A percentile compares a stretch with the other conserved stretches of the same genome.
These are phyloP conservation scores for Acrobasis repandana DNA, from an alignment of 2,888 invertebrate species.

Conservation along the genomic window DNA sequence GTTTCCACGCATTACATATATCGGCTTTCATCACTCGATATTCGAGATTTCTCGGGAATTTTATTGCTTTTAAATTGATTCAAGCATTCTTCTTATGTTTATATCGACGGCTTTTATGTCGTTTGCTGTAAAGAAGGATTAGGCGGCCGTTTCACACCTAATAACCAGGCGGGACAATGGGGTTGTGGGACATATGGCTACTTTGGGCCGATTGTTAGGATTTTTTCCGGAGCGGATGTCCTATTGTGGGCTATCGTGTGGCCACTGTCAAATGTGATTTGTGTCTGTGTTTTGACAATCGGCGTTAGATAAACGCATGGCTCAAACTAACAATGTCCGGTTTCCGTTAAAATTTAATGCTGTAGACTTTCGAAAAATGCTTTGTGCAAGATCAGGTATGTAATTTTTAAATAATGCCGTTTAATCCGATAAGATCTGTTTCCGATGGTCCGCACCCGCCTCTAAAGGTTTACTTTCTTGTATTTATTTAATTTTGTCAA, in stretches of 20 bases:
- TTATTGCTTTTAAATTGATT: constrained; percentile 62
- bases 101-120: constrained; percentile 37
- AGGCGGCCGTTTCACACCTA: constrained; percentile 57
- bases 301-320: constrained; percentile 53
- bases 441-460: constrained; percentile 42
- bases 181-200: constrained; percentile 50
- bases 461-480: constrained; percentile 47
- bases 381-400: constrained; percentile 54
- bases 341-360: constrained; percentile 34
- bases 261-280: constrained; percentile 63
- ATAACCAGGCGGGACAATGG: constrained; percentile 45
- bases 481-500: constrained; percentile 55
- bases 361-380: constrained; percentile 20
- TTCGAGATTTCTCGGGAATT: constrained; percentile 55
- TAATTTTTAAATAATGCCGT: constrained; percentile 35
- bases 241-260: constrained; percentile 61
- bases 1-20: constrained; percentile 64
- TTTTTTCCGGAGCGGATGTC: constrained; percentile 58
- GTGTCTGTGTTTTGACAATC: constrained; percentile 67
- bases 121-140: constrained; percentile 43
- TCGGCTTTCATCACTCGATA: constrained; percentile 65
- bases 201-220: constrained; percentile 46
- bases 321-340: constrained; percentile 47
- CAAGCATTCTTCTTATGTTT: constrained; percentile 48
- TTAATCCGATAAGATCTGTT: constrained; percentile 55